These are phyloP conservation scores for Apomyelois bistriatella DNA, from an alignment of 2,888 invertebrate genomes.

Conservation along the genomic window DNA sequence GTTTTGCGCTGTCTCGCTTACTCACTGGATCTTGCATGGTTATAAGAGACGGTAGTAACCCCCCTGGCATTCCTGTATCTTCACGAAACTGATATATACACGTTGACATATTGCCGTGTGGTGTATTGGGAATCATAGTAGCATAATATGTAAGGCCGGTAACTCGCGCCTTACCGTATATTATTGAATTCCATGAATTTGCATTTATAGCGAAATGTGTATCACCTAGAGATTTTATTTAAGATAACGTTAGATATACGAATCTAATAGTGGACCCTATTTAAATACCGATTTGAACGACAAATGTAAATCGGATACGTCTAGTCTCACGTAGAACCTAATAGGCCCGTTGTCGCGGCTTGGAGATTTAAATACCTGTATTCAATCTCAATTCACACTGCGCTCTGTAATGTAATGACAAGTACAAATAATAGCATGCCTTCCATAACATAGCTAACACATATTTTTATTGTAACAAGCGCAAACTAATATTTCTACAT, in stretches of 20 bases:
- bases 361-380: constrained; percentile 41
- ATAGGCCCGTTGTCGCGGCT: constrained; percentile 48
- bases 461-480: constrained; percentile 20
- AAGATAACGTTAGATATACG: constrained; percentile 67
- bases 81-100: constrained; percentile 13
- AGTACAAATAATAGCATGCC: constrained; percentile 73
- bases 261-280: constrained; percentile 58
- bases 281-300: constrained; percentile 57
- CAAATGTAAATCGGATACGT: constrained; percentile 63
- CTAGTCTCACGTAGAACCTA: constrained; percentile 65
- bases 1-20: too few relatives aligned
- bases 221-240: constrained; percentile 78
- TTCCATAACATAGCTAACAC: constrained; percentile 49
- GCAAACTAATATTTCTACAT: constrained; percentile 14
- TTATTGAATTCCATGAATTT: constrained; percentile 80
- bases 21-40: too few relatives aligned
- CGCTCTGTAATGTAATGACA: constrained; percentile 58
- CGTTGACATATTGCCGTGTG: constrained; percentile 37
- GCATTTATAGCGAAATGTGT: constrained; percentile 79
- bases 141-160: constrained; percentile 73
- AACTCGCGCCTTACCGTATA: constrained; percentile 56
- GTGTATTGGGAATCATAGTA: constrained; percentile 61
- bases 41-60: too few relatives aligned
- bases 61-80: neutral
- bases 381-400: constrained; percentile 48